Conservation (phyloP, 1,140 invertebrate species). For the Chymomyza costata region DNA sequence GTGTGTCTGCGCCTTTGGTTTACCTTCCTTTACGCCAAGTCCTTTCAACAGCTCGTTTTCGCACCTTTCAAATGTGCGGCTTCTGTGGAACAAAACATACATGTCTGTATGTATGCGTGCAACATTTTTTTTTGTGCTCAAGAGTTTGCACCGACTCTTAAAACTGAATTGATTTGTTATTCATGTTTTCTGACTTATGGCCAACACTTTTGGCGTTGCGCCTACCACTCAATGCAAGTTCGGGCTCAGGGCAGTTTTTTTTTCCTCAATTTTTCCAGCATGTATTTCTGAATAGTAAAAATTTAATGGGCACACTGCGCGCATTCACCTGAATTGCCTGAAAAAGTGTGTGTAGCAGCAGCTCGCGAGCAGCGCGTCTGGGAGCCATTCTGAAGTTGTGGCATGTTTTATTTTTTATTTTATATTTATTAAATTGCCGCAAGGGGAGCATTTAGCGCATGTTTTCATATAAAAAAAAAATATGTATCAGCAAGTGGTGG, state of each 20-base stretch:
- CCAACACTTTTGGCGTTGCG: conserved; percentile 63
- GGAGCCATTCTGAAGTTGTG: conserved; percentile 29
- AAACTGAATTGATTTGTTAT: conserved; percentile 72
- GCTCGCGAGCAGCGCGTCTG: too few relatives aligned
- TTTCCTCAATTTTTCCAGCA: conserved; percentile 3
- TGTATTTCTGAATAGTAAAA: conserved; percentile 63
- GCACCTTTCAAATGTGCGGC: conserved; percentile 51
- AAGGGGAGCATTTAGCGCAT: conserved; percentile 67
- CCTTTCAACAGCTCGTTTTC: conserved; percentile 70
- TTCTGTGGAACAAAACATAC: too few relatives aligned
- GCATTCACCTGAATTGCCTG: conserved; percentile 29
- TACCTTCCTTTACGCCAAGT: conserved; percentile 22
- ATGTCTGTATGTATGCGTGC: conserved; percentile 28
- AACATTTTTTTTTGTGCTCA: conserved; percentile 23
- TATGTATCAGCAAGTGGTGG: too few relatives aligned
- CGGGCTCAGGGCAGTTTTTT: conserved; percentile 27
- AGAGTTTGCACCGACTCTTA: conserved; percentile 60
- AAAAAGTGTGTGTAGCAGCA: conserved; percentile 11
- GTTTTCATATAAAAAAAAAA: conserved; percentile 44
- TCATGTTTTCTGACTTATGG: conserved; percentile 72
- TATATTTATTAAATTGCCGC: conserved; percentile 68
- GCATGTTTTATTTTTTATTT: conserved; percentile 47
- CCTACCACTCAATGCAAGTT: conserved; percentile 57
- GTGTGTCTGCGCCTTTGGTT: conserved; percentile 29
- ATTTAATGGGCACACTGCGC: conserved; percentile 52